Percentiles rank a stretch among this genome's conserved stretches.
Conservation (phyloP, 2,797 vertebrate species). For the Iguana delicatissima region DNA sequence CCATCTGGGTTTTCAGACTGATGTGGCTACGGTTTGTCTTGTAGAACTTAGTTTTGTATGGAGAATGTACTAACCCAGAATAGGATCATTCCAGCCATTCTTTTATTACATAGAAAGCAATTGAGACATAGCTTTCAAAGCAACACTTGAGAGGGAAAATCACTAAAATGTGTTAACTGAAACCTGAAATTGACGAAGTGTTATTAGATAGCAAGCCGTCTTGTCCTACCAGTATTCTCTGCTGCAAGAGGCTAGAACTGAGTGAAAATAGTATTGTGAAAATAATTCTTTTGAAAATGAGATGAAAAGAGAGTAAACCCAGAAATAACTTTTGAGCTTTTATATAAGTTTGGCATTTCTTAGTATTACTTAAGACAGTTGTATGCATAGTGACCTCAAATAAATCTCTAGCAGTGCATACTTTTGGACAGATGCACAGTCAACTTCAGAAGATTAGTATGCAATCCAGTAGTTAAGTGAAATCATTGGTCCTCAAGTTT, state of each 20-base stretch:
- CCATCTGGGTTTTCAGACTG: background rate
- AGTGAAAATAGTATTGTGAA: too few relatives aligned
- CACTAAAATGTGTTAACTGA: background rate
- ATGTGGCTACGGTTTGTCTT: background rate
- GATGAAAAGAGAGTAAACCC: background rate
- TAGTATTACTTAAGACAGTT: background rate
- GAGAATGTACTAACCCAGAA: too few relatives aligned
- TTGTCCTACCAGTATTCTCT: background rate
- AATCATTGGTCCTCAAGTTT: background rate
- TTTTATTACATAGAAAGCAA: background rate
- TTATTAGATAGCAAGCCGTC: background rate
- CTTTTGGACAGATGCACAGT: background rate
- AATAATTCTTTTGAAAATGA: background rate
- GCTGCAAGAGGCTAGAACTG: background rate
- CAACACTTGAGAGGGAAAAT: background rate
- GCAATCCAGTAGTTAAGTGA: background rate
- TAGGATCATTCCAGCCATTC: background rate
- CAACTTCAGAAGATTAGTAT: background rate
- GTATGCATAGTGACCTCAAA: background rate
- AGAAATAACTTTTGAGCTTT: background rate
- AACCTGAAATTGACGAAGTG: background rate
- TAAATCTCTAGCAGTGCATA: background rate
- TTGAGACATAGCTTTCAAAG: background rate
- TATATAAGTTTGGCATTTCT: background rate
- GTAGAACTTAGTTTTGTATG: background rate